phyloP scores from a whole-genome alignment of 2,113 vertebrate species.

The Melanerpes aurifrons region DNA sequence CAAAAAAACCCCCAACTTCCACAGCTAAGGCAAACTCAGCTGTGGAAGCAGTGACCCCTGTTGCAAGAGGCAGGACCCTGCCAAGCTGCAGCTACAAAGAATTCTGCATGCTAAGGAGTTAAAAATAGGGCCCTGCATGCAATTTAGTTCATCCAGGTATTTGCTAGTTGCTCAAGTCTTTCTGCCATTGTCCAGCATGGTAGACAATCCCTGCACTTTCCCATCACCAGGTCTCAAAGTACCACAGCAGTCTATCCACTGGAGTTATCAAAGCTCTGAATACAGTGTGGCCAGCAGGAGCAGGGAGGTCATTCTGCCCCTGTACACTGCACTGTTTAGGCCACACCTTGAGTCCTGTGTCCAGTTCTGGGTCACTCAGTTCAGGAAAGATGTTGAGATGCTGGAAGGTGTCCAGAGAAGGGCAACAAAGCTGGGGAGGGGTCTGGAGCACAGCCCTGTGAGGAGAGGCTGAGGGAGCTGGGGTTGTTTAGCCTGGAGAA shows the following conservation, averaged over 20 bases:
- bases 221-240: background rate
- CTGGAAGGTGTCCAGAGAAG: too few species aligned
- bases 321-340: too few species aligned
- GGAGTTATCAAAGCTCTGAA: background rate
- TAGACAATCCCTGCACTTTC: background rate
- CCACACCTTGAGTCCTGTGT: too few species aligned
- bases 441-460: too few species aligned
- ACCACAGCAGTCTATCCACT: background rate
- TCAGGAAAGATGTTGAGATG: too few species aligned
- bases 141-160: background rate
- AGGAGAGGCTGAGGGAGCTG: too few species aligned
- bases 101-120: background rate
- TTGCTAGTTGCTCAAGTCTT: background rate
- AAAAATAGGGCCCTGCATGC: background rate
- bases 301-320: too few species aligned
- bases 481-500: too few species aligned
- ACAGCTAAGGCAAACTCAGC: background rate
- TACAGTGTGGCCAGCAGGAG: too few species aligned
- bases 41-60: background rate
- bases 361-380: too few species aligned
- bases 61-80: background rate
- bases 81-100: background rate
- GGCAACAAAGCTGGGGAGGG: too few species aligned
- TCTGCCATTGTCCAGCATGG: rapidly evolving
- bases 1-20: slow-evolving; percentile 32